Evolutionary conservation across 2,888 invertebrate species (phyloP), one percentile per base, ranked within the genome.

Genomic region (Heliconius hortense): DNA sequence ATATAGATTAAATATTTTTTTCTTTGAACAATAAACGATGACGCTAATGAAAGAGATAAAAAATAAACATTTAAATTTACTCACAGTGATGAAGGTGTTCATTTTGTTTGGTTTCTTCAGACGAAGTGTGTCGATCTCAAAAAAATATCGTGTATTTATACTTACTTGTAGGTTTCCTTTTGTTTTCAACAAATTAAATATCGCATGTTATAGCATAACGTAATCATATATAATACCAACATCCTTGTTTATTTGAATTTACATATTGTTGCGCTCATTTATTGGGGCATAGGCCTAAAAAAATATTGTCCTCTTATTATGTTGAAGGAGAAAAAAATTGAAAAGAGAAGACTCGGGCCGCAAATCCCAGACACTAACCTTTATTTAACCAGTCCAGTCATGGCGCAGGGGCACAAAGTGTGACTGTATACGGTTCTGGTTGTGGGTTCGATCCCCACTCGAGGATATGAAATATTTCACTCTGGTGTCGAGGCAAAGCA

Each of bases 1-100:
- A 18, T 48, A 48, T 18, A 48, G 5, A 48, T 48, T 21, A 48
- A 35, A 35, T 48, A 48, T 48, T 21, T 48, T 48, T 48, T 48
- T 18, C 48, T 18, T 48, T 48, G 18, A 48, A 48, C 48, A n/a
- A 53, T n/a, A 53, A 60, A 1, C 31, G 31, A 60, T 24, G 24
- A 26, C 1, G 70, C 53, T 35, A 53, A 63, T 74, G 31, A 74
- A 60, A 60, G n/a, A 35, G 13, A 15, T 64, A 74, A 35, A 64
- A 56, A 78, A 24, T 2, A 28, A 15, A 74, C 13, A 80, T 62
- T 62, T 56, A 64, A 76, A 75, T 56, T n/a, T 82, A 92, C 93
- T 93, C 82, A 93, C 93, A 82, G 89, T 86, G 72, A 91, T 82
- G 83, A 85, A 90, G 87, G 89, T 86, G 87, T 92, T 91, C 93